These are phyloP conservation scores for Nymphalis urticae DNA, from an alignment of 2,888 invertebrate species.

Conservation along the genomic window DNA sequence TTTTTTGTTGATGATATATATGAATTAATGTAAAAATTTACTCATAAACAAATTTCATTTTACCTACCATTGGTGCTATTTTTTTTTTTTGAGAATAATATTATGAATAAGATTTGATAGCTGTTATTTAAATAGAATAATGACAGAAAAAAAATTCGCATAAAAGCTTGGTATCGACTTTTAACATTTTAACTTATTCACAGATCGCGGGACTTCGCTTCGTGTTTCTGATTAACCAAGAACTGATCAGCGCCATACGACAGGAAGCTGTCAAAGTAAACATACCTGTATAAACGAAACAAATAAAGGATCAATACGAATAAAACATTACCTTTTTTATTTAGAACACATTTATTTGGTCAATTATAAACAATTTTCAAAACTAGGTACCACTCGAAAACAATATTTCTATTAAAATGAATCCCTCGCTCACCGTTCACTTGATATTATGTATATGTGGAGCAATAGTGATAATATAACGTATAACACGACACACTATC, in stretches of 20 bases:
- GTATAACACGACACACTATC: constrained; percentile 76
- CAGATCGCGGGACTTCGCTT: constrained; percentile 95
- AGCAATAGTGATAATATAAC: constrained; percentile 42
- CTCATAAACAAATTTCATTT: no score
- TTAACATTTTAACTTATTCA: constrained; percentile 45
- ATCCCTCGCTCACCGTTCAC: constrained; percentile 42
- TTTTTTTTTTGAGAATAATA: no score
- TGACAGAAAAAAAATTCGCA: no score
- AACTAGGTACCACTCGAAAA: constrained; percentile 76
- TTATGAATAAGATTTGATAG: no score
- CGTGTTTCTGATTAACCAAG: constrained; percentile 96
- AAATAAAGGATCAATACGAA: constrained; percentile 43
- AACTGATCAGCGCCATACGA: constrained; percentile 92
- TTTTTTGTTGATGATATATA: no score
- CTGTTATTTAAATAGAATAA: no score
- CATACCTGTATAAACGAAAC: constrained; percentile 65
- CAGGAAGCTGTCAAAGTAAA: constrained; percentile 93
- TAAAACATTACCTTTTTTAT: constrained; percentile 48
- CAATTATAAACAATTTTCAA: constrained; percentile 72
- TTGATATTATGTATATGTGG: constrained; percentile 45
- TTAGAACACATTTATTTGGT: constrained; percentile 82
- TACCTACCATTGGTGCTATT: no score
- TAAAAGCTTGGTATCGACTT: not conserved
- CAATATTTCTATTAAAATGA: constrained; percentile 50
- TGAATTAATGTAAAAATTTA: no score